Percentiles rank a stretch among this genome's conserved stretches.
These are phyloP conservation scores for Metopia argyrocephala DNA, from an alignment of 2,888 invertebrate species.

Conservation along the genomic window DNA sequence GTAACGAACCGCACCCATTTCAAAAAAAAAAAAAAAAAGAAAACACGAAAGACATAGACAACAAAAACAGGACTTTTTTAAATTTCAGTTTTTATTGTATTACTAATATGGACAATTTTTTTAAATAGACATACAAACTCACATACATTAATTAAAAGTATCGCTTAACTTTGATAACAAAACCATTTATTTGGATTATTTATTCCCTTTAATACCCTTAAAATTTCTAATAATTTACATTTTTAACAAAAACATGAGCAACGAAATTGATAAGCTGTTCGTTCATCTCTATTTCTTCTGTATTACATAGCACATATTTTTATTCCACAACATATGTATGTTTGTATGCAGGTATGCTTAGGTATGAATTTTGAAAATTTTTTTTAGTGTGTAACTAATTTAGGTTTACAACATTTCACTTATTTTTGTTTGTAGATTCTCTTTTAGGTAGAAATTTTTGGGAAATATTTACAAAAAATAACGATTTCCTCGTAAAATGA, in stretches of 20 bases:
- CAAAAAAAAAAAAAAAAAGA: no score
- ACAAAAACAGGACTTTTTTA: constrained; percentile 23
- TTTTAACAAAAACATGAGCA: no score
- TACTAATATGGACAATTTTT: constrained; percentile 32
- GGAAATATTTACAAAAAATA: constrained; percentile 19
- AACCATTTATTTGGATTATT: constrained; percentile 29
- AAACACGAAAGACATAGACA: no score
- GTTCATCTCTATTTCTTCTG: no score
- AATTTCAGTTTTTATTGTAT: constrained; percentile 12
- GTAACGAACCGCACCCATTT: constrained; percentile 54
- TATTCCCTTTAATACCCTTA: constrained; percentile 15
- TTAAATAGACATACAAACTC: constrained; percentile 11
- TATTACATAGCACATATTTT: no score
- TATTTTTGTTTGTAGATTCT: neutral
- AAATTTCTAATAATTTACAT: no score
- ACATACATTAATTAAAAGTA: neutral
- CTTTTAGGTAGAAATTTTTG: constrained; percentile 49
- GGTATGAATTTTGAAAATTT: no score
- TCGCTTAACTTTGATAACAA: neutral
- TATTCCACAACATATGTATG: no score
- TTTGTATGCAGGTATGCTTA: no score
- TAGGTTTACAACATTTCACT: constrained; percentile 20
- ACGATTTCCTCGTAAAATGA: constrained; percentile 55
- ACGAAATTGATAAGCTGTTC: no score
- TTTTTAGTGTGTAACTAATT: constrained; percentile 43